Evolutionary conservation across 2,888 invertebrate genomes (phyloP), one percentile per base, ranked within the genome.

Genomic region (Diaprepes abbreviatus): DNA sequence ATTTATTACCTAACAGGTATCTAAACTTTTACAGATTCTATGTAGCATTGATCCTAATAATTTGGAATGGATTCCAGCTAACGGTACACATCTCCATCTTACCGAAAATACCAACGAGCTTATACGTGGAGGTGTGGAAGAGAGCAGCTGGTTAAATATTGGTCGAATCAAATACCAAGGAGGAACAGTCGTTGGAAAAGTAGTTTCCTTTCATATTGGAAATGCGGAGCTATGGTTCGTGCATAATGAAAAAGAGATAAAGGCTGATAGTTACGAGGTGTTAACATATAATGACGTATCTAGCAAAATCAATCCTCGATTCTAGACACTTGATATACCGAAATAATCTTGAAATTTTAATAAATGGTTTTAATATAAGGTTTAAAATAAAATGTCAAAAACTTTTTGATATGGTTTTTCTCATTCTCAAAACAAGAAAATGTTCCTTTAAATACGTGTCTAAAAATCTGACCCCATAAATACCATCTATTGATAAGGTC

Each of bases 111-210:
- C 4, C 14, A 28, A 48, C 4, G n/a, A 52, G 12, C 2, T 54
- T 14, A 31, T 63, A 16, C 24, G 38, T 3, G 54, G 52, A n/a
- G 63, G 63, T 3, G 21, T 54, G 7, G 63, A 63, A 31, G 40
- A 10, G 9, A 7, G 14, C 12, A 10, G 1, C 1, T 40, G n/a
- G 33, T 28, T 63, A 5, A 24, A 35, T n/a, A 54, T 63, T 35
- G 63, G 63, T 14, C 14, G 54, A 10, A 0, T 63, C 5, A 38
- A 14, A 28, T 54, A 63, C 14, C 40, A 63, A 38, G 40, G 63
- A 14, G 48, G 14, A 35, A 14, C 14, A 5, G 48, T 48, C 1
- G 38, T 66, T 17, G 66, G 66, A 38, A 66, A 66, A 59, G 50
- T 66, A 10, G 10, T 66, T 9, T 31, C 38, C 5, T 50, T 28